Base-by-base conservation (phyloP, 1,140 invertebrate genomes). In the Musca domestica region DNA sequence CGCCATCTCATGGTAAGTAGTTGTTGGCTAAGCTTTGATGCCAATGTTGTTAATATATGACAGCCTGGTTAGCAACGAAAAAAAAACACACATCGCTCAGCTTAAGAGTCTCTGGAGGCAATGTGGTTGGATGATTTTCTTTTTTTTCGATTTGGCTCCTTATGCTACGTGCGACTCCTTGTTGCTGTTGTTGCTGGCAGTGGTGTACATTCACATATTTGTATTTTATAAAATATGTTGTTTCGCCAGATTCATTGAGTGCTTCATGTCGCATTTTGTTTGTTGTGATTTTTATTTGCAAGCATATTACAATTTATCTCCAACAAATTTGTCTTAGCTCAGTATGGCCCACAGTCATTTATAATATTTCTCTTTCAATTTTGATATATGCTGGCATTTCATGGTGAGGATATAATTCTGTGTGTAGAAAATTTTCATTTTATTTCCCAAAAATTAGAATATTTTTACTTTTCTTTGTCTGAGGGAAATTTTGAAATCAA, bases 181-280 rank as follows among this genome's bases (percentile, higher is more conserved):
- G 5, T 41, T 41, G 34, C 10, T 5, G 51, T 17, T 52, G 51
- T 12, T 7, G 19, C 1, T 20, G 19, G 34, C 12, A 10, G 6
- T 41, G 34, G 5, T 41, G 34, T 41, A 61, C 56, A 61, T 66
- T 65, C 68, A 69, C 64, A 69, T 69, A 68, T 69, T 66, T 69
- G 56, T 61, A 22, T 7, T 52, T 66, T 51, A 69, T 66, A 49
- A 69, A 66, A 52, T 69, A 69, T 69, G 64, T 66, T 66, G 64
- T 69, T 66, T 46, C 20, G 20, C 68, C 34, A 69, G 64, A 69
- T 66, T 69, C 68, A 69, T 69, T 69, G 68, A 69, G 68, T 69
- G 68, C 68, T 66, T 61, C 67, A 69, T 63, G 58, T 68, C 67
- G 67, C 49, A 63, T 68, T 52, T 64, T 48, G 25, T 47, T 41